Conservation (phyloP, 1,140 invertebrate species). For the Drosophila orena region DNA sequence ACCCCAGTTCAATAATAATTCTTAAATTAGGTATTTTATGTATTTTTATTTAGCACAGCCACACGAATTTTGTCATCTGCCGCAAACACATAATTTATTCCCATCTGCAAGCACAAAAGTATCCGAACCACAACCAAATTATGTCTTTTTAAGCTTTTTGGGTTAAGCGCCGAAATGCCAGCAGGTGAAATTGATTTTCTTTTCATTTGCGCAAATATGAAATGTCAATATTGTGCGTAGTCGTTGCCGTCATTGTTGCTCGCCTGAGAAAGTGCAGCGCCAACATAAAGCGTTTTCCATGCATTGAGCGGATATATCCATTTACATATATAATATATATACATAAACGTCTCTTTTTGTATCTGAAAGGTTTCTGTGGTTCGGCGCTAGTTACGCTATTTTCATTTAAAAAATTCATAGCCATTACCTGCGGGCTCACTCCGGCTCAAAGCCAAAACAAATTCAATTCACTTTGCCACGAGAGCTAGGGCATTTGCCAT, state of each 20-base stretch:
- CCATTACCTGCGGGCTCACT: constrained; percentile 52
- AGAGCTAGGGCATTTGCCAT: constrained; percentile 57
- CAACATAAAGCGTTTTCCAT: constrained; percentile 31
- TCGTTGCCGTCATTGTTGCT: constrained; percentile 30
- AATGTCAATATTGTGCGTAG: constrained; percentile 83
- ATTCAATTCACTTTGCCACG: constrained; percentile 71
- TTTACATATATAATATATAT: not conserved
- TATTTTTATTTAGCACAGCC: not conserved
- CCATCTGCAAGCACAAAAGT: constrained; percentile 12
- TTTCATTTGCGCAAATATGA: constrained; percentile 85
- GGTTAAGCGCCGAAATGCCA: constrained; percentile 80
- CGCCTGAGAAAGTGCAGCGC: constrained; percentile 75
- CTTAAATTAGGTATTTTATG: not conserved
- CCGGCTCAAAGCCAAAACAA: constrained; percentile 52
- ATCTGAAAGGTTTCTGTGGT: constrained; percentile 15
- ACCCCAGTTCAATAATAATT: not conserved
- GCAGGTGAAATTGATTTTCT: constrained; percentile 85
- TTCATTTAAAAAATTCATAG: constrained; percentile 71
- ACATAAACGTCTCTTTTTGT: constrained; percentile 12
- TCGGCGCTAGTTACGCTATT: constrained; percentile 40
- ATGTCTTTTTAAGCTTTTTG: constrained; percentile 55
- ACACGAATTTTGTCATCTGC: not conserved
- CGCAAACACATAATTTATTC: not conserved
- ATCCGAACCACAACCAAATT: constrained; percentile 21
- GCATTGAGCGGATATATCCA: constrained; percentile 34